Evolutionary conservation across 2,113 vertebrate genomes (phyloP).

Genomic region (Tetrao urogallus): DNA sequence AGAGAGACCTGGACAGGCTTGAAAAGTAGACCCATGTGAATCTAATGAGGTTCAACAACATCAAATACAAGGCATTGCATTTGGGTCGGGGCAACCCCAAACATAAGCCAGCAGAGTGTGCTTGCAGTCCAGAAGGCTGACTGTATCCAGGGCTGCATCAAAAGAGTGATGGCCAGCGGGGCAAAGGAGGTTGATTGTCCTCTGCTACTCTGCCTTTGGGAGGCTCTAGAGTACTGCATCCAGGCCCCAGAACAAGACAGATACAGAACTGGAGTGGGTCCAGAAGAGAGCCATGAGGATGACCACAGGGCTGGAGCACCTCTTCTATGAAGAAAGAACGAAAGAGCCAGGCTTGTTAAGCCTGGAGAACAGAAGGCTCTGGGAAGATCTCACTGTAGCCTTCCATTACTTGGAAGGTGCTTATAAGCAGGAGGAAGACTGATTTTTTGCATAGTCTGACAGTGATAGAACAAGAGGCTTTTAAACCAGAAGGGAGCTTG

Average conservation of each 20-base stretch:
- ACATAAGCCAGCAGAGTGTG: too few relatives aligned
- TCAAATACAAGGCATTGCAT: too few relatives aligned
- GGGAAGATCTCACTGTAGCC: neutral
- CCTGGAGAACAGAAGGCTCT: neutral
- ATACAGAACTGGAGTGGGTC: neutral
- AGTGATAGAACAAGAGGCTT: neutral
- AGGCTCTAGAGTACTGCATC: neutral
- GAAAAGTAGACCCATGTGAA: too few relatives aligned
- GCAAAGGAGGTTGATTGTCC: too few relatives aligned
- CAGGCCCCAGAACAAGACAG: neutral
- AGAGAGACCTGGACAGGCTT: too few relatives aligned
- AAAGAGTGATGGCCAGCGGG: too few relatives aligned
- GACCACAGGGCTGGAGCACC: neutral
- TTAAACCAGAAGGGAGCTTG: neutral
- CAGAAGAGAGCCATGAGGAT: neutral
- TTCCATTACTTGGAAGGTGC: neutral
- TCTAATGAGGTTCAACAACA: too few relatives aligned
- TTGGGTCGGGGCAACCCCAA: too few relatives aligned
- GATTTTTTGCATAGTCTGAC: neutral
- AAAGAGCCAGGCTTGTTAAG: neutral
- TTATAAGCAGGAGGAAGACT: neutral
- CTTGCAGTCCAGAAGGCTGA: too few relatives aligned
- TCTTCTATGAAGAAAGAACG: too few relatives aligned
- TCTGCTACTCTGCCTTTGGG: neutral
- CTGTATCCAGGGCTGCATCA: too few relatives aligned